Conservation (phyloP, 2,113 vertebrate species). For the Athene cunicularia region DNA sequence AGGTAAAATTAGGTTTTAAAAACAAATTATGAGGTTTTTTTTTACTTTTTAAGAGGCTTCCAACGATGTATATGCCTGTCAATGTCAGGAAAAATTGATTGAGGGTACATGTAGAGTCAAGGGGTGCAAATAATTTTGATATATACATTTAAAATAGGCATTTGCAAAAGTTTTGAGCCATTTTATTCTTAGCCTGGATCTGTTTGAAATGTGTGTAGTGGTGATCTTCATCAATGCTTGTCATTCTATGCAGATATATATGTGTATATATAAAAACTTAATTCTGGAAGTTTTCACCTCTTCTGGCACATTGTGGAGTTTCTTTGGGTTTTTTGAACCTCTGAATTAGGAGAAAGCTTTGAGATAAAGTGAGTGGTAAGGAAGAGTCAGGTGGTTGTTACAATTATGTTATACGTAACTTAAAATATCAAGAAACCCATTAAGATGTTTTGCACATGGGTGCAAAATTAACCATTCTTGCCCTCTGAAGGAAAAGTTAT, state of each 20-base stretch:
- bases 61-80: neutral
- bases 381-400: neutral
- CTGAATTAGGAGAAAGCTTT: neutral
- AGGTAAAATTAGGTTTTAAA: neutral
- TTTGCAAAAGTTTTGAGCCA: neutral
- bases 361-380: neutral
- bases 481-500: conserved; percentile 84
- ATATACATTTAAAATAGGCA: neutral
- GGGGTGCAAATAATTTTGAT: neutral
- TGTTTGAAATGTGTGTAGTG: neutral
- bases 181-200: neutral
- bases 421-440: neutral
- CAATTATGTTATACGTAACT: neutral
- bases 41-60: neutral
- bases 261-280: neutral
- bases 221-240: neutral
- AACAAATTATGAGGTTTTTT: neutral
- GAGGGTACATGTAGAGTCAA: neutral
- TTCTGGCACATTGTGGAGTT: neutral
- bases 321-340: neutral
- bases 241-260: neutral
- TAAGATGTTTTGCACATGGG: neutral
- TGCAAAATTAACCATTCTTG: conserved; percentile 59
- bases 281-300: neutral
- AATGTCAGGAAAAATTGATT: neutral